Conservation (phyloP, 2,888 invertebrate genomes). For the Syrista parreyssii region DNA sequence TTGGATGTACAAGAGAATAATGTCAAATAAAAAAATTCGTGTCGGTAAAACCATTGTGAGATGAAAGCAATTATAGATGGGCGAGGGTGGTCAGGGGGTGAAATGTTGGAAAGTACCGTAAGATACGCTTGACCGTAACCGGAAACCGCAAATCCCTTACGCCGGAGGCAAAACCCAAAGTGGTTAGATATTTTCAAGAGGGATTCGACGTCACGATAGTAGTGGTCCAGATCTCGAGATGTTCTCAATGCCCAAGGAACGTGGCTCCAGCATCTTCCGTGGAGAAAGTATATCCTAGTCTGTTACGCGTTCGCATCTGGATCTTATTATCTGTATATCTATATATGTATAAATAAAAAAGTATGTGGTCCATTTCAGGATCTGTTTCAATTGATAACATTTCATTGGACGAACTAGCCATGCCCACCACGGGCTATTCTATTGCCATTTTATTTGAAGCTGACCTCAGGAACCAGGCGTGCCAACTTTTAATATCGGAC, state of each 20-base stretch:
- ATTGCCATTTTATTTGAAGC: constrained; percentile 18
- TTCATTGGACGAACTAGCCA: not conserved
- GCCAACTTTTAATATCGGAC: constrained; percentile 34
- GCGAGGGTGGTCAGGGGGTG: constrained; percentile 42
- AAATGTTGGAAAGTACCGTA: constrained; percentile 45
- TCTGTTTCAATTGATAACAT: not conserved
- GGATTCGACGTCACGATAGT: too few species aligned
- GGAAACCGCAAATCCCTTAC: too few species aligned
- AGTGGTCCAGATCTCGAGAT: too few species aligned
- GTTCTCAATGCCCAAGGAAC: too few species aligned
- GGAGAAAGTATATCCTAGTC: too few species aligned
- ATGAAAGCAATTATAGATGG: constrained; percentile 43
- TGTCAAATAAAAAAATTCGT: constrained; percentile 20
- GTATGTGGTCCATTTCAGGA: not conserved
- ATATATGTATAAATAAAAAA: too few species aligned
- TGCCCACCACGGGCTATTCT: not conserved
- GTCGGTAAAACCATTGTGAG: constrained; percentile 31
- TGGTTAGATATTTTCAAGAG: too few species aligned
- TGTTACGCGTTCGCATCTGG: too few species aligned
- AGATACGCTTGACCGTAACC: constrained; percentile 33
- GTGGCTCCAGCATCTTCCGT: too few species aligned
- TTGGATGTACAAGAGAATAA: constrained; percentile 25
- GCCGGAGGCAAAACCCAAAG: too few species aligned
- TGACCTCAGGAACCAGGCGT: not conserved
- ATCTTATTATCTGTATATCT: too few species aligned